A percentile compares a stretch with the other conserved stretches of the same genome.
phyloP scores from a whole-genome alignment of 2,113 vertebrate genomes.

The Accipiter cooperii region DNA sequence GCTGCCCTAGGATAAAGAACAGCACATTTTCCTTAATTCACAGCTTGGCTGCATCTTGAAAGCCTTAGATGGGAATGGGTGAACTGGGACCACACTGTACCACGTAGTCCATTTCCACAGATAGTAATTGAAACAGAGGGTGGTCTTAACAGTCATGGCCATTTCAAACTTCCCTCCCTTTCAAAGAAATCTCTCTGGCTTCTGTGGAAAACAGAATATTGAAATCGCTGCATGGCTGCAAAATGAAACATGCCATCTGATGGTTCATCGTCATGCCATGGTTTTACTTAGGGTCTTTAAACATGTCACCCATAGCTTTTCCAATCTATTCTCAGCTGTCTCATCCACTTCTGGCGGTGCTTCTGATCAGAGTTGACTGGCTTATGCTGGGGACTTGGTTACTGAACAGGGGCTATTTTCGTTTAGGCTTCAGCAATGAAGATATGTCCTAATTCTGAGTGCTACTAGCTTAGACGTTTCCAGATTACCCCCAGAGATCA shows the following conservation, averaged over 20 bases:
- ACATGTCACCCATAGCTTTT: background rate
- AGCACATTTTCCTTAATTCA: background rate
- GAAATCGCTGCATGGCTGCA: background rate
- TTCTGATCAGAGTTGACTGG: background rate
- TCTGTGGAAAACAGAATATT: background rate
- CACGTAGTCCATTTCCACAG: background rate
- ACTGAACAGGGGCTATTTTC: background rate
- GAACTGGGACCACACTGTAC: background rate
- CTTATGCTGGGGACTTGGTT: background rate
- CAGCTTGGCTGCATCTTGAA: background rate
- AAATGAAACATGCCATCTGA: background rate
- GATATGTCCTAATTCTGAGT: background rate
- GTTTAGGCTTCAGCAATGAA: background rate
- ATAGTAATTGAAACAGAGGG: background rate
- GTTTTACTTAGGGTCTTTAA: background rate
- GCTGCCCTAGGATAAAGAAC: background rate
- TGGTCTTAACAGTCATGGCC: background rate
- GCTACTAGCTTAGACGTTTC: background rate
- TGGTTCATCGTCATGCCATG: accelerated
- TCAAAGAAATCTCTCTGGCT: background rate
- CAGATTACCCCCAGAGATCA: background rate
- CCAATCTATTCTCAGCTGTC: background rate
- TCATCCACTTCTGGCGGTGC: background rate
- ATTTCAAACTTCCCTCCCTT: background rate
- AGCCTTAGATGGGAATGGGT: background rate